Evolutionary conservation across 2,888 invertebrate species (phyloP).

Genomic region (Dryobota labecula): DNA sequence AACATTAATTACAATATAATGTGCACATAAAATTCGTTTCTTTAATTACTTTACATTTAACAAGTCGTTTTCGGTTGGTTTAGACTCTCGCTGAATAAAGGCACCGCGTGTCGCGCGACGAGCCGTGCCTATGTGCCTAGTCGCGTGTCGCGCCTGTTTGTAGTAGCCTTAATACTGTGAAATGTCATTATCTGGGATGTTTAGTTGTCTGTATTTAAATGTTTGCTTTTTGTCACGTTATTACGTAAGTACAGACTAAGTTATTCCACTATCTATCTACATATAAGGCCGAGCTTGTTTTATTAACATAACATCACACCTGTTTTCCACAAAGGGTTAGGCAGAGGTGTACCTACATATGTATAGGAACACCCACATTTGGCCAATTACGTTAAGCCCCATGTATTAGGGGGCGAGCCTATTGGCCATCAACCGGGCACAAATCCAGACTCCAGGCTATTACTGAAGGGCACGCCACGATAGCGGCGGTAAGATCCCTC

Average conservation of each 20-base stretch:
- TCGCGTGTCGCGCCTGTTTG: too few relatives aligned
- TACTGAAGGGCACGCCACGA: too few relatives aligned
- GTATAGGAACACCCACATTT: not conserved
- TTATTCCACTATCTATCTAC: not conserved
- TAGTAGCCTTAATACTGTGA: too few relatives aligned
- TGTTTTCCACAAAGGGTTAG: not conserved
- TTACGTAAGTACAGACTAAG: not conserved
- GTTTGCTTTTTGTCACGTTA: constrained; percentile 22
- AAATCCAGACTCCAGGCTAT: not conserved
- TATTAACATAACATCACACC: not conserved
- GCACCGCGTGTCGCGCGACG: too few relatives aligned
- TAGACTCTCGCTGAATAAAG: constrained; percentile 1
- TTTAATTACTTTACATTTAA: constrained; percentile 50
- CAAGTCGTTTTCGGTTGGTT: constrained; percentile 9
- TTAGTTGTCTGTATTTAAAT: constrained; percentile 23
- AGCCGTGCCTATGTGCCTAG: too few relatives aligned
- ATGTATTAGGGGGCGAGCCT: too few relatives aligned
- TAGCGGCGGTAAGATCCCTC: too few relatives aligned
- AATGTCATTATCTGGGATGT: constrained; percentile 38
- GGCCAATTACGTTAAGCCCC: too few relatives aligned
- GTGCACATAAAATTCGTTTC: constrained; percentile 62
- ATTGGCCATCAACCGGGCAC: not conserved
- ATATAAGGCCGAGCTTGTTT: not conserved
- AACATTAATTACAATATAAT: constrained; percentile 66
- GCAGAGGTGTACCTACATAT: not conserved